These are phyloP conservation scores for Drosophila novamexicana DNA, from an alignment of 1,140 invertebrate species.

Conservation along the genomic window DNA sequence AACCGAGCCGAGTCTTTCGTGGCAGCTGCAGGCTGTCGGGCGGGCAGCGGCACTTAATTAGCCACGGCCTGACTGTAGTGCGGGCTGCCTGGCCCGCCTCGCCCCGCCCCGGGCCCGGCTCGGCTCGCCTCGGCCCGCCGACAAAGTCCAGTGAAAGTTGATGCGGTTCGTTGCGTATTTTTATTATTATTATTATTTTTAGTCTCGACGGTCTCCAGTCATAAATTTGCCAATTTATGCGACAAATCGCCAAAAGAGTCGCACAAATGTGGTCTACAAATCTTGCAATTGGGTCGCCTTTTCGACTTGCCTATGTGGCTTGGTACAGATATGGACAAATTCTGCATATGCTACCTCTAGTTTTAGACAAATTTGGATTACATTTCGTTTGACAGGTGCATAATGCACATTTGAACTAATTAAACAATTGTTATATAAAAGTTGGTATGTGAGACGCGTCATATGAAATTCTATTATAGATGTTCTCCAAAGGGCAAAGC, in stretches of 20 bases:
- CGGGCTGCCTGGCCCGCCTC: neutral
- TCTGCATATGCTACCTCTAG: too few species aligned
- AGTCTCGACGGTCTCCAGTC: constrained; percentile 29
- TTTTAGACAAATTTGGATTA: too few species aligned
- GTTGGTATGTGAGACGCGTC: too few species aligned
- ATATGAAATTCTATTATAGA: too few species aligned
- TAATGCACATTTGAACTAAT: too few species aligned
- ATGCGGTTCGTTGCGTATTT: constrained; percentile 58
- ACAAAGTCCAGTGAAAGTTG: constrained; percentile 67
- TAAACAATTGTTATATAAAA: too few species aligned
- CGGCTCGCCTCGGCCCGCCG: neutral
- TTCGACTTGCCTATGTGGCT: neutral
- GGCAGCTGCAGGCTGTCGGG: constrained; percentile 29
- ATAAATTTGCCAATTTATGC: constrained; percentile 68
- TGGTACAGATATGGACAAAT: neutral
- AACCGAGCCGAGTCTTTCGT: constrained; percentile 5
- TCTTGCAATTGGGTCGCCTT: neutral
- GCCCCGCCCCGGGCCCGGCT: too few species aligned
- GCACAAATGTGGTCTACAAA: constrained; percentile 15
- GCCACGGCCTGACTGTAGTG: neutral
- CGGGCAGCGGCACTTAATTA: constrained; percentile 12
- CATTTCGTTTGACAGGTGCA: too few species aligned
- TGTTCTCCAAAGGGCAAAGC: too few species aligned
- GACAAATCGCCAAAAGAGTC: constrained; percentile 12
- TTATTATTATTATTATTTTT: constrained; percentile 35